Evolutionary conservation across 1,140 invertebrate genomes (phyloP).

Genomic region (Drosophila dunni): DNA sequence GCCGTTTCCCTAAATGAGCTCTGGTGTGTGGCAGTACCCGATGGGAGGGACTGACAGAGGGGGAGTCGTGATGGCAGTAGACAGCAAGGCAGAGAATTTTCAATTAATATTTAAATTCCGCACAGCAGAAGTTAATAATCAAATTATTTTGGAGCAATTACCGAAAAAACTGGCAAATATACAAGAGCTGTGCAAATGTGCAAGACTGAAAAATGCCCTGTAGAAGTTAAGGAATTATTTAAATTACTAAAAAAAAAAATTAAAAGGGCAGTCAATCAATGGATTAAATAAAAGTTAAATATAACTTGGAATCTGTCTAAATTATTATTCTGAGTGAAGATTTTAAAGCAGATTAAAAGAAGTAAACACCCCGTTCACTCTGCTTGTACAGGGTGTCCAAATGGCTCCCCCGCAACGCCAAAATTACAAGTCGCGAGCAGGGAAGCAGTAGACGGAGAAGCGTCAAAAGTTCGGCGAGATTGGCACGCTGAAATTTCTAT

Average conservation of each 20-base stretch:
- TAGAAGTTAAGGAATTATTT: no score
- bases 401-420: slow-evolving; percentile 41
- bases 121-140: slow-evolving; percentile 70
- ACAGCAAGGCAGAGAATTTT: slow-evolving; percentile 34
- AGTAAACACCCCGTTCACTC: not conserved
- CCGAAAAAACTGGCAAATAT: slow-evolving; percentile 15
- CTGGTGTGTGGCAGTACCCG: not conserved
- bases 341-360: no score
- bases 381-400: slow-evolving; percentile 5
- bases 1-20: slow-evolving; percentile 19
- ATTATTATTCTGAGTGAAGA: no score
- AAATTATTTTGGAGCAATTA: slow-evolving; percentile 76
- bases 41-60: not conserved
- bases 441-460: slow-evolving; percentile 13
- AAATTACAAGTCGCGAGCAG: slow-evolving; percentile 53
- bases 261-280: no score
- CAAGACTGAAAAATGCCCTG: not conserved
- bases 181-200: not conserved
- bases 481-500: slow-evolving; percentile 29
- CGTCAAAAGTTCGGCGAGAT: slow-evolving; percentile 40
- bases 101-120: slow-evolving; percentile 81
- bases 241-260: no score
- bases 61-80: not conserved
- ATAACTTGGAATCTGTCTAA: no score
- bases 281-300: no score